Percentiles rank a stretch among this genome's conserved stretches.
These are phyloP conservation scores for Tenodera sinensis DNA, from an alignment of 2,888 invertebrate species.

Conservation along the genomic window DNA sequence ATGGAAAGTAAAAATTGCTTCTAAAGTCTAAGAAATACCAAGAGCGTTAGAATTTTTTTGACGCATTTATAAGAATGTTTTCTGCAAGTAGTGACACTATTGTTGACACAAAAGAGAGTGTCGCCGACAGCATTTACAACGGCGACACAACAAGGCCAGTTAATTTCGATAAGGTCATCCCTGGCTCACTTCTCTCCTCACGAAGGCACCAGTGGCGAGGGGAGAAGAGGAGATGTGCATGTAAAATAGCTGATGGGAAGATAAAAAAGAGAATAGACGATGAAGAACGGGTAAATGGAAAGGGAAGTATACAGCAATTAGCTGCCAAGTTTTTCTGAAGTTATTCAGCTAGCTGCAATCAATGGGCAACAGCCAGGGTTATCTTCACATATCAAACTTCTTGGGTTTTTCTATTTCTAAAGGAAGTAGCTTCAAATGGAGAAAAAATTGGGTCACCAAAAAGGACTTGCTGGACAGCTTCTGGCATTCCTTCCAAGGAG, in stretches of 20 bases:
- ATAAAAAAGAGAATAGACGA: not conserved
- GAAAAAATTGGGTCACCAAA: not conserved
- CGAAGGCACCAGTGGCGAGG: not conserved
- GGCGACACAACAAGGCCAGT: not conserved
- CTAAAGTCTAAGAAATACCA: no score
- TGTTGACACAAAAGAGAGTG: not conserved
- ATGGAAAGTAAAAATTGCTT: no score
- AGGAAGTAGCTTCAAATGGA: not conserved
- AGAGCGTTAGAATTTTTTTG: no score
- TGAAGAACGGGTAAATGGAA: not conserved
- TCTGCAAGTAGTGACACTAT: not conserved
- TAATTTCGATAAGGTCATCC: not conserved
- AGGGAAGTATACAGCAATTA: not conserved
- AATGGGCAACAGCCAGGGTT: not conserved
- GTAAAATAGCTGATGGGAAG: not conserved
- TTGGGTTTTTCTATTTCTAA: not conserved
- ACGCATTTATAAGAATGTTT: not conserved
- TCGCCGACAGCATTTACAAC: not conserved
- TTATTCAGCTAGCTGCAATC: not conserved
- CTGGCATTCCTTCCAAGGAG: not conserved
- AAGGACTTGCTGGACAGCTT: not conserved
- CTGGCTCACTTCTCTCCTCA: no score
- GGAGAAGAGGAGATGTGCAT: not conserved
- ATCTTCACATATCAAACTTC: not conserved
- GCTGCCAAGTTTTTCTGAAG: not conserved